Evolutionary conservation across 2,888 invertebrate species (phyloP), one percentile per base, ranked within the genome.

Genomic region (Chloroclystis v-ata): DNA sequence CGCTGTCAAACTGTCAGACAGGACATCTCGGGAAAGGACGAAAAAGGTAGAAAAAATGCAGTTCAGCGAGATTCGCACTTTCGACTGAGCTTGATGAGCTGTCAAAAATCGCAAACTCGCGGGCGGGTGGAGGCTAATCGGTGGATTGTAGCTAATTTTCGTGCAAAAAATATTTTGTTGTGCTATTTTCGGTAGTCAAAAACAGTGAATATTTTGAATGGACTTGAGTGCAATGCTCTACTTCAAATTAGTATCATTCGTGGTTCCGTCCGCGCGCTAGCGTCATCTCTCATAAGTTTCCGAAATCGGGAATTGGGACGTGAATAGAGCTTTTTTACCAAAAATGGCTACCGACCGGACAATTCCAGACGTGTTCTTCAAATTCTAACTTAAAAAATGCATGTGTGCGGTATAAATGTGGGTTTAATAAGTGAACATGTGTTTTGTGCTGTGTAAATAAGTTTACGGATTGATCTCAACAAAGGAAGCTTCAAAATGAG

Each of bases 401-500:
- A 56, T 54, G 58, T 68, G 72, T 69, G 78, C 78, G 75, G 75
- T 59, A 75, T 80, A 82, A 75, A 85, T 78, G 82, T 85, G 85
- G 77, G 76, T 74, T 81, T 82, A 79, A 58, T 80, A 78, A 80
- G 85, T 86, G 85, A 85, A 85, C 82, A 81, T 77, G 82, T 82
- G 78, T 80, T 79, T 72, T 72, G 85, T 83, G 82, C 69, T 72
- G 80, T 86, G 84, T 81, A 82, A 75, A 83, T 81, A 83, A 82
- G 83, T 77, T 74, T 75, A 62, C 67, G 85, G 85, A 85, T 85
- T 84, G 76, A 72, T 78, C 78, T 72, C 81, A 72, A 84, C 82
- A 83, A 82, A 83, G 82, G 82, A 82, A 72, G 74, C 72, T 61
- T 74, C 81, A 85, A 84, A 82, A 87, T 87, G 86, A 87, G 86